Evolutionary conservation across 2,113 vertebrate genomes (phyloP), one percentile per base, ranked within the genome.

Genomic region (Odontesthes bonariensis): DNA sequence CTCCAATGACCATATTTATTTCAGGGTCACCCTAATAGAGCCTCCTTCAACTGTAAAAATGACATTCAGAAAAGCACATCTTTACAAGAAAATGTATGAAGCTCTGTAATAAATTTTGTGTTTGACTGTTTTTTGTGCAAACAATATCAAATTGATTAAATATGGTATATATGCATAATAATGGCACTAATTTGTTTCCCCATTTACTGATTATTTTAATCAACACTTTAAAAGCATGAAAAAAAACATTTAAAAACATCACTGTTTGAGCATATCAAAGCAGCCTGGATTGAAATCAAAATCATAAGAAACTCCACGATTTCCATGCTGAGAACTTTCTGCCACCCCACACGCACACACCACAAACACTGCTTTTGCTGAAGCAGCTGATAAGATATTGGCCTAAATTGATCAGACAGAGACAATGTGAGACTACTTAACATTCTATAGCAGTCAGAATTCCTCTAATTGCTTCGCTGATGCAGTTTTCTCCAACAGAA

Each of bases 381-480:
- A 73, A 70, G 70, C 73, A 62, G 44, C 65, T 70, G 77, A 80
- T 56, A 69, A 61, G 73, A 66, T 61, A 75, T 70, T 77, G 84
- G 70, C 64, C 14, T 57, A 60, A 75, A 87, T 49, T 76, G 84
- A 84, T 87, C 73, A 77, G 74, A 35, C 20, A 20, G 69, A 70
- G 23, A 60, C 40, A 32, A 59, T 54, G 10, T 76, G 73, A 60
- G 63, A 71, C 81, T 80, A 66, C 60, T 76, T 76, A 84, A 82
- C 71, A 75, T 73, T 80, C 67, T 23, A 56, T 8, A 7, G 38
- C 71, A 69, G 55, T 75, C 73, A 70, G 53, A 70, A 68, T 64
- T 73, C 46, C 64, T 27, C 57, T 77, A 86, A 91, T 75, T 83
- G 82, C 74, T 65, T 69, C 66, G 67, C 38, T 82, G 74, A 83